Percentiles rank a stretch among this genome's conserved stretches.
Conservation (phyloP, 37 sponge, comb jelly and placozoan genomes). For the Ephydatia muelleri region DNA sequence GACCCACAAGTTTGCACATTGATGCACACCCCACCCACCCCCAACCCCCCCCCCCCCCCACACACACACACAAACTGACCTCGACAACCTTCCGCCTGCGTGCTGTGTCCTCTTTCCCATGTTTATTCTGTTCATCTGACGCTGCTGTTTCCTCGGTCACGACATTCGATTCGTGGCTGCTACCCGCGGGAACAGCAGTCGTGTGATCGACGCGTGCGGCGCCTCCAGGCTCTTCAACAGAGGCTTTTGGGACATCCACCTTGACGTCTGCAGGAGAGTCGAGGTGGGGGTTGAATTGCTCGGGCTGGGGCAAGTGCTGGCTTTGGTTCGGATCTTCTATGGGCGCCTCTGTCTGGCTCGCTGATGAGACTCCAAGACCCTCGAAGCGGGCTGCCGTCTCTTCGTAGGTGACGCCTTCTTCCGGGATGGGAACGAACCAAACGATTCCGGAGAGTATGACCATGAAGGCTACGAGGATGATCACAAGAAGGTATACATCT, state of each 20-base stretch:
- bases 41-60: too few relatives aligned
- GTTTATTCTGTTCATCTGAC: neutral
- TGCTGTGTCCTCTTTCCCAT: neutral
- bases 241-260: neutral
- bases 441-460: conserved; percentile 33
- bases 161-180: too few relatives aligned
- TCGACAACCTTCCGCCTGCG: conserved; percentile 37
- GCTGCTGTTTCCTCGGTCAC: too few relatives aligned
- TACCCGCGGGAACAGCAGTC: too few relatives aligned
- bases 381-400: conserved; percentile 23
- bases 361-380: neutral
- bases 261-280: neutral
- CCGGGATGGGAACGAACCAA: conserved; percentile 35
- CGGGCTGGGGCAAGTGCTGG: neutral
- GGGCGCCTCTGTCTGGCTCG: conserved; percentile 1
- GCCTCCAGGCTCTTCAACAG: neutral
- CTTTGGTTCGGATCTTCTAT: neutral
- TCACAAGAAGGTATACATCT: conserved; percentile 39
- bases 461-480: conserved; percentile 34
- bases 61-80: conserved; percentile 4
- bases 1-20: too few relatives aligned
- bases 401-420: conserved; percentile 19
- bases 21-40: too few relatives aligned
- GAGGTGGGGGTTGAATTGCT: neutral
- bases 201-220: neutral